phyloP scores from a whole-genome alignment of 2,113 vertebrate genomes.

The Hippocampus barbouri region DNA sequence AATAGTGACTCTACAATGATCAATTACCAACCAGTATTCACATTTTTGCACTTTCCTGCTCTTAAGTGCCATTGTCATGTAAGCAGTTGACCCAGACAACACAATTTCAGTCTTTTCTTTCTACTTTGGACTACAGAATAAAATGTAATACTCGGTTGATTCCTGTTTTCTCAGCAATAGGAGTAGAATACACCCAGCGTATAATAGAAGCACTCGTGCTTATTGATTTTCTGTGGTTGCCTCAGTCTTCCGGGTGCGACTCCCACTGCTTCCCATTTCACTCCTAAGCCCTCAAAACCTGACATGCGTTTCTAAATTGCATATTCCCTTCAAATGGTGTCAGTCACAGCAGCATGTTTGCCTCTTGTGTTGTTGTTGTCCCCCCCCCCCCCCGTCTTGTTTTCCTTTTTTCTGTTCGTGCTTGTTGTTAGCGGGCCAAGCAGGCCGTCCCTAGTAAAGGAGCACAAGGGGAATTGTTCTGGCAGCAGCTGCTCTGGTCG shows the following conservation, averaged over 20 bases:
- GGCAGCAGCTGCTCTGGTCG: slow-evolving; percentile 64
- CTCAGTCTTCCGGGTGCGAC: slow-evolving; percentile 19
- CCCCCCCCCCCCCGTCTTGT: slow-evolving; percentile 7
- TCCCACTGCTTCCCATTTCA: slow-evolving; percentile 1
- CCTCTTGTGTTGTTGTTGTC: slow-evolving; percentile 26
- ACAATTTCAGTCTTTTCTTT: neutral
- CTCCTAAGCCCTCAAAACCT: neutral
- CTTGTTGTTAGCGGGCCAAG: slow-evolving; percentile 49
- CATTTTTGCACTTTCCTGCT: no score
- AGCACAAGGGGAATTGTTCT: slow-evolving; percentile 72
- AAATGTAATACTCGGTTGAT: slow-evolving; percentile 19
- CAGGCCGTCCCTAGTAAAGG: slow-evolving; percentile 56
- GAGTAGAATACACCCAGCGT: slow-evolving; percentile 22
- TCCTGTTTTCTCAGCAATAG: slow-evolving; percentile 19
- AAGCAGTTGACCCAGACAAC: neutral
- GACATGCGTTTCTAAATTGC: slow-evolving; percentile 24
- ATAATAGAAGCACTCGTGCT: slow-evolving; percentile 50
- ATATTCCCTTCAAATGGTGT: slow-evolving; percentile 38
- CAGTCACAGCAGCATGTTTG: slow-evolving; percentile 49
- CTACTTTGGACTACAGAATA: neutral
- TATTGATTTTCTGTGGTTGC: slow-evolving; percentile 59
- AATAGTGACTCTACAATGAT: no score
- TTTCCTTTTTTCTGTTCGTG: slow-evolving; percentile 20
- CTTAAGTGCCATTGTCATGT: no score
- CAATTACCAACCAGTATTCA: no score